These are phyloP conservation scores for Phoxinus dragarum DNA, from an alignment of 2,797 vertebrate genomes.

Conservation along the genomic window DNA sequence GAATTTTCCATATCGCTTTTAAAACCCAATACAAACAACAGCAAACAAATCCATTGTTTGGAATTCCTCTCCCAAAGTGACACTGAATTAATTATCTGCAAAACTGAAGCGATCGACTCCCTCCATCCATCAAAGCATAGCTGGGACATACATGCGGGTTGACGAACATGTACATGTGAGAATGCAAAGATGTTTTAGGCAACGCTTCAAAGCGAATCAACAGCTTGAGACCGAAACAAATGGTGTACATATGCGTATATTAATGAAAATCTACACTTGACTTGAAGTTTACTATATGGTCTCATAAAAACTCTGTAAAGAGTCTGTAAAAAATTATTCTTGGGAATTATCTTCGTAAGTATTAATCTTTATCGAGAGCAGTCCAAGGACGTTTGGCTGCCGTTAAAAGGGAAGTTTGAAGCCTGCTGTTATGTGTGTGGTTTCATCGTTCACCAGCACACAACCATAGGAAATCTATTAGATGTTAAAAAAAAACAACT, in stretches of 20 bases:
- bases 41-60: constrained; percentile 55
- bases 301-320: constrained; percentile 22
- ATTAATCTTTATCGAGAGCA: neutral
- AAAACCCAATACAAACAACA: constrained; percentile 39
- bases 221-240: constrained; percentile 12
- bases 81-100: constrained; percentile 42
- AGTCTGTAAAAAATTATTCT: constrained; percentile 21
- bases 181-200: constrained; percentile 27
- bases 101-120: constrained; percentile 41
- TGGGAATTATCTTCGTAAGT: neutral
- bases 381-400: constrained; percentile 62
- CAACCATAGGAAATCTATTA: constrained; percentile 69
- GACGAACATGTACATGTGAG: constrained; percentile 25
- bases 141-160: constrained; percentile 16
- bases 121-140: constrained; percentile 56
- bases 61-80: constrained; percentile 41
- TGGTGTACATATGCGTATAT: constrained; percentile 16
- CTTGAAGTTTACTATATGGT: constrained; percentile 13
- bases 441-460: constrained; percentile 69
- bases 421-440: constrained; percentile 69
- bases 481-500: constrained; percentile 51
- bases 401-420: constrained; percentile 69
- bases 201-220: constrained; percentile 39
- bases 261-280: constrained; percentile 26
- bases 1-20: constrained; percentile 44